Evolutionary conservation across 2,113 vertebrate genomes (phyloP), one percentile per base, ranked within the genome.

Genomic region (Acanthisitta chloris): DNA sequence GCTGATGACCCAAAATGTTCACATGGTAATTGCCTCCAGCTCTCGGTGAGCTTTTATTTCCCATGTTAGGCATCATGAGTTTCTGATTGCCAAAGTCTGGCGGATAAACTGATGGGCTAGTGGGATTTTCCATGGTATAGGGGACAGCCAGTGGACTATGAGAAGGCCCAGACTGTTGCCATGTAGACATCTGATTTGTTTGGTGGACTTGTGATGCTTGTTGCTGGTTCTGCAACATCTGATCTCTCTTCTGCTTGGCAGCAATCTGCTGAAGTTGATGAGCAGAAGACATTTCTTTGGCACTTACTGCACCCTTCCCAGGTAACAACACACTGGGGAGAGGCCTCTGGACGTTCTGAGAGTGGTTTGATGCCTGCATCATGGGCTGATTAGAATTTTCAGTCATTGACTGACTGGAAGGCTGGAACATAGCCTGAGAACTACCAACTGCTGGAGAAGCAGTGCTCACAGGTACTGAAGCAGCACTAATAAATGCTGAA

Each of bases 251-350:
- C 93, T 98, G 99, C 78, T 98, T 98, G 62, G 98, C 98, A 81
- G 98, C 98, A 21, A 99, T 99, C 91, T 98, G 98, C 66, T 99
- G 99, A 48, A 99, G 98, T 61, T 99, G 99, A 96, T 99, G 99
- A 18, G 98, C 98, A 42, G 99, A 98, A 89, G 99, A 99, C 97
- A 99, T 98, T 95, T 99, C 98, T 38, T 98, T 98, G 64, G 98
- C 97, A 16, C 98, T 98, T 91, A 98, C 98, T 72, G 99, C 97
- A 76, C 98, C 98, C 96, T 99, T 99, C 31, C 98, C 98, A 3
- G 98, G 97, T 69, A 99, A 97, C 80, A 99, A 97, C 38, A 99
- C 98, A 40, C 95, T 96, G 33, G 80, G 84, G 24, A 98, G 98
- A 96, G 97, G 95, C 87, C 98, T 98, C 91, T 98, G 96, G 85